Evolutionary conservation across 2,797 vertebrate genomes (phyloP), one percentile per base, ranked within the genome.

Genomic region (Macropus fuliginosus): DNA sequence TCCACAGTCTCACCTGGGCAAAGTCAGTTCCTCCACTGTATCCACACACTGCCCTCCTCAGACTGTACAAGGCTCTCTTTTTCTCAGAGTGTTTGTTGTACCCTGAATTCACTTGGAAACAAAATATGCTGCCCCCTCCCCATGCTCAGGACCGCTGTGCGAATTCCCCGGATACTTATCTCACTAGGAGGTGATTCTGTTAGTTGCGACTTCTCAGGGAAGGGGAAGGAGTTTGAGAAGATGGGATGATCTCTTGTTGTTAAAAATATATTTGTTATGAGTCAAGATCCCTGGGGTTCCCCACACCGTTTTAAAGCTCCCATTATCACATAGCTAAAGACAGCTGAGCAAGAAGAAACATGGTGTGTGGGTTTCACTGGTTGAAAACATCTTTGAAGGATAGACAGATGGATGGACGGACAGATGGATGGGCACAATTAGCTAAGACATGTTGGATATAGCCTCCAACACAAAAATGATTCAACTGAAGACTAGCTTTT

Each of bases 401-500:
- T 40, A 40, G 66, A 74, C n/a, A 3, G 29, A 31, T 59, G 57
- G 57, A 14, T 34, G 34, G 62, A n/a, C 0, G 1, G 34, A n/a
- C 14, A 34, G 62, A n/a, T 2, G n/a, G 13, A 13, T 62, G 59
- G 31, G 31, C 59, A 66, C 31, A 5, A 31, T 66, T 90, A 66
- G 31, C 59, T 91, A 54, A 91, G 90, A 62, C 46, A 50, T 92
- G 91, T 5, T 21, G 54, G 52, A 10, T 59, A 29, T 29, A 55
- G 91, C 52, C 21, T 13, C 21, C 62, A 13, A 92, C 66, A 93
- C 93, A 94, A 52, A 95, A 93, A 54, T 3, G 66, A 95, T 52
- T 81, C 62, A 59, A 90, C 91, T 62, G 95, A 54, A 90, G 21
- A 14, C 62, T 89, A 87, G 4, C 92, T 96, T 94, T 90, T 56